Conservation (phyloP, 2,113 vertebrate genomes). For the Aptenodytes patagonicus region DNA sequence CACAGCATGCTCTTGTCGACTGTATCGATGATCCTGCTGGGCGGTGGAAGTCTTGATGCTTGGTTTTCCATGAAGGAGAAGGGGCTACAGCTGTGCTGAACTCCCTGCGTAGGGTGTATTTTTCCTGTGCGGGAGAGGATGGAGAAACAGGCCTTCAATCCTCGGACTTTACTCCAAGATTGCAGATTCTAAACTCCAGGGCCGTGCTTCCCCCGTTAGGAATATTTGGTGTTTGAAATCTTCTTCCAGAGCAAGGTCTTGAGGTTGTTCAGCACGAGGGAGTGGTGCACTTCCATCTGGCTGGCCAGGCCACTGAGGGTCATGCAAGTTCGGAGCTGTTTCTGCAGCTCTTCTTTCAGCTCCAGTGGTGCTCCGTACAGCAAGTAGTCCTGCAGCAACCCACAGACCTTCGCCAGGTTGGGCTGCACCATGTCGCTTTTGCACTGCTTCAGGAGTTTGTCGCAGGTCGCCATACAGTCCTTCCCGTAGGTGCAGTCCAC, state of each 20-base stretch:
- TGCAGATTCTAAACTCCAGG: neutral
- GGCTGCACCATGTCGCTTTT: conserved; percentile 91
- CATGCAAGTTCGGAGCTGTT: conserved; percentile 90
- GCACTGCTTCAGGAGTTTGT: conserved; percentile 90
- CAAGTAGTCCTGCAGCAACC: conserved; percentile 87
- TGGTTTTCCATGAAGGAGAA: conserved; percentile 18
- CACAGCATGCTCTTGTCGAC: neutral
- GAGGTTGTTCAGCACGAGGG: conserved; percentile 94
- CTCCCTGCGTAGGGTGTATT: neutral
- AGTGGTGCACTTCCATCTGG: conserved; percentile 96
- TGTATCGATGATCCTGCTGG: neutral
- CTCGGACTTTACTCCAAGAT: neutral
- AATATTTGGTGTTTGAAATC: conserved; percentile 94
- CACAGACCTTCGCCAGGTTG: conserved; percentile 93
- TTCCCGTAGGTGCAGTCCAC: conserved; percentile 89
- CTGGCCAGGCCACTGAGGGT: conserved; percentile 92
- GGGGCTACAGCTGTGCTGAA: neutral
- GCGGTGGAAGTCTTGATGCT: neutral
- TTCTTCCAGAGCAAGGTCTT: conserved; percentile 95
- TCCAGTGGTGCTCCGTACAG: conserved; percentile 83
- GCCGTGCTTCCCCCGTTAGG: conserved; percentile 47
- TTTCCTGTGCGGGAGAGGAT: neutral
- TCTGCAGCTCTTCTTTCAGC: conserved; percentile 85
- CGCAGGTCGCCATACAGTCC: conserved; percentile 90
- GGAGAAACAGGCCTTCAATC: neutral